Conservation (phyloP, 2,113 vertebrate species). For the Siniperca chuatsi region DNA sequence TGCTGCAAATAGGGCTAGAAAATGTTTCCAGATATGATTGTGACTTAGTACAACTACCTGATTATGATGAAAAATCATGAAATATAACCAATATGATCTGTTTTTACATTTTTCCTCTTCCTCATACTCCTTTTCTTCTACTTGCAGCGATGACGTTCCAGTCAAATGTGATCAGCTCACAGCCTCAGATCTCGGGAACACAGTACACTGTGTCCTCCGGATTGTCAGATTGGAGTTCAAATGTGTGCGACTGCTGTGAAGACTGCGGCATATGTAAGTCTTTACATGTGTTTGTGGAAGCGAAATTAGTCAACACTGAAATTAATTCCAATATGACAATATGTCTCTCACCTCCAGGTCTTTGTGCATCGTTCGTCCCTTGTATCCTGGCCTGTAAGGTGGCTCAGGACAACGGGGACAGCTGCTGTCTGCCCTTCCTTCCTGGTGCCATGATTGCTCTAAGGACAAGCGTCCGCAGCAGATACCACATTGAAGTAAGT, state of each 20-base stretch:
- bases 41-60: too few species aligned
- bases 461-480: conserved; percentile 82
- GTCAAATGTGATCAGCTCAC: conserved; percentile 75
- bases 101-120: background rate
- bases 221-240: conserved; percentile 79
- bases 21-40: background rate
- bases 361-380: conserved; percentile 87
- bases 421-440: conserved; percentile 83
- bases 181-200: conserved; percentile 77
- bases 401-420: conserved; percentile 82
- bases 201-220: conserved; percentile 69
- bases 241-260: conserved; percentile 83
- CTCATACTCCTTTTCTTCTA: background rate
- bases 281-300: background rate
- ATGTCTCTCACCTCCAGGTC: conserved; percentile 77
- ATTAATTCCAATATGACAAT: background rate
- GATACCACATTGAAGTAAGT: conserved; percentile 81
- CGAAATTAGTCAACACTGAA: background rate
- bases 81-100: background rate
- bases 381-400: conserved; percentile 89
- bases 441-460: conserved; percentile 83
- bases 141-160: conserved; percentile 80
- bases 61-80: background rate
- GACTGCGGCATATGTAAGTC: conserved; percentile 85
- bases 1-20: background rate